These are phyloP conservation scores for Drosophila obscura DNA, from an alignment of 1,140 invertebrate genomes.

Conservation along the genomic window DNA sequence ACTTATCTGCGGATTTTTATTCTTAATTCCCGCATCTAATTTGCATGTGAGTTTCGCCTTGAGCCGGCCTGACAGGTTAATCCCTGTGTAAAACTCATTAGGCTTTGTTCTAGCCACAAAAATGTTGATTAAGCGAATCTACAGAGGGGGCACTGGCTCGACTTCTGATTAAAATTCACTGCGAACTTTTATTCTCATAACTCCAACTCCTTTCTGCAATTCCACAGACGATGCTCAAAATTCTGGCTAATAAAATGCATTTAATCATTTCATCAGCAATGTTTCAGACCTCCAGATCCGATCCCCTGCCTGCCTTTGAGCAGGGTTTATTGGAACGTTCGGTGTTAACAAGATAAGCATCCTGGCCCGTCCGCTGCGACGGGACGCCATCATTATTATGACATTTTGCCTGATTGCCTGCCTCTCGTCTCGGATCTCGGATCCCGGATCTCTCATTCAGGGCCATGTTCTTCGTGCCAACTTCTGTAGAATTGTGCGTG, in stretches of 20 bases:
- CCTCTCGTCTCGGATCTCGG: neutral
- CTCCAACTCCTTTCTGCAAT: neutral
- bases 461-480: slow-evolving; percentile 51
- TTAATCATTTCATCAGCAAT: slow-evolving; percentile 57
- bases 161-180: neutral
- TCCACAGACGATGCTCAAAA: slow-evolving; percentile 23
- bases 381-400: slow-evolving; percentile 82
- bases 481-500: slow-evolving; percentile 76
- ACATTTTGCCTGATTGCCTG: slow-evolving; percentile 76
- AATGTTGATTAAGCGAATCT: neutral
- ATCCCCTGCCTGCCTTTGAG: slow-evolving; percentile 7
- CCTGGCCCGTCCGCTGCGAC: slow-evolving; percentile 38
- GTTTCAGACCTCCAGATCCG: slow-evolving; percentile 14
- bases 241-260: slow-evolving; percentile 64
- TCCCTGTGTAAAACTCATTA: slow-evolving; percentile 61
- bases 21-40: slow-evolving; percentile 47
- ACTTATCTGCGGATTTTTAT: slow-evolving; percentile 57
- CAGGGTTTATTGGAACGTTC: slow-evolving; percentile 27
- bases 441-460: slow-evolving; percentile 18
- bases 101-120: slow-evolving; percentile 26
- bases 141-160: neutral
- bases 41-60: slow-evolving; percentile 49
- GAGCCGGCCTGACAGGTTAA: slow-evolving; percentile 60
- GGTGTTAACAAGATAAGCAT: slow-evolving; percentile 82
- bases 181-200: neutral